These are phyloP conservation scores for Chrysolophus pictus DNA, from an alignment of 2,797 vertebrate genomes.

Conservation along the genomic window DNA sequence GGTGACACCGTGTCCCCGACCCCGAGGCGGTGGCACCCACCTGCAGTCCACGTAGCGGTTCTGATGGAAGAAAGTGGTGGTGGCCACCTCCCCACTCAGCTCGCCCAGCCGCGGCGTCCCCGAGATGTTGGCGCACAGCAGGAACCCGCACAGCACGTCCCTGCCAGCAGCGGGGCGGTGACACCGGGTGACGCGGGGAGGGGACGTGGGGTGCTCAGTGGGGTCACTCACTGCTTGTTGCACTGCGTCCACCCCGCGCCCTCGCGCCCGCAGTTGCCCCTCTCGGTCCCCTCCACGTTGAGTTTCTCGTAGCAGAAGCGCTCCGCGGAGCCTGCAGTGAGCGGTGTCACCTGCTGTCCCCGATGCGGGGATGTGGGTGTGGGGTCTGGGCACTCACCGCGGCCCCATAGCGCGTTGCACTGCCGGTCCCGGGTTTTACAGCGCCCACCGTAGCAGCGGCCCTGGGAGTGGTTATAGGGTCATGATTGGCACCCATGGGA, in stretches of 20 bases:
- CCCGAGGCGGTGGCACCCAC: slow-evolving; percentile 41
- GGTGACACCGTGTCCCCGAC: accelerated
- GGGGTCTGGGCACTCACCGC: slow-evolving; percentile 76
- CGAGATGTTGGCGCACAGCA: slow-evolving; percentile 91
- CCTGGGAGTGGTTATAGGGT: slow-evolving; percentile 72
- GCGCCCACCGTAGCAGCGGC: slow-evolving; percentile 90
- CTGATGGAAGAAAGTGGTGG: slow-evolving; percentile 93
- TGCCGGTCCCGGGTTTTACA: slow-evolving; percentile 92
- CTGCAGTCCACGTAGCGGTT: slow-evolving; percentile 95
- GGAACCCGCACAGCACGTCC: slow-evolving; percentile 93
- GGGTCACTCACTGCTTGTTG: slow-evolving; percentile 90
- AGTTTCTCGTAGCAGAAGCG: slow-evolving; percentile 95
- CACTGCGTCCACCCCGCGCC: slow-evolving; percentile 91
- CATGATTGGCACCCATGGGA: accelerated
- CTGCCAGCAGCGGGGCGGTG: slow-evolving; percentile 64
- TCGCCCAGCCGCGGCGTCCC: slow-evolving; percentile 88
- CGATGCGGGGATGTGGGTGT: background rate
- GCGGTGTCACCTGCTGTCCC: accelerated
- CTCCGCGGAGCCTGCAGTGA: slow-evolving; percentile 85
- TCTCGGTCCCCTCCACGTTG: slow-evolving; percentile 92
- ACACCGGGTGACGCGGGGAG: background rate
- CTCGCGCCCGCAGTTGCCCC: slow-evolving; percentile 92
- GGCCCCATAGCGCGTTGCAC: slow-evolving; percentile 90
- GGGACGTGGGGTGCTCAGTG: no score
- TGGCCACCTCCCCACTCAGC: slow-evolving; percentile 90